phyloP scores from a whole-genome alignment of 2,797 vertebrate genomes.

The Sebastes ruberrimus region DNA sequence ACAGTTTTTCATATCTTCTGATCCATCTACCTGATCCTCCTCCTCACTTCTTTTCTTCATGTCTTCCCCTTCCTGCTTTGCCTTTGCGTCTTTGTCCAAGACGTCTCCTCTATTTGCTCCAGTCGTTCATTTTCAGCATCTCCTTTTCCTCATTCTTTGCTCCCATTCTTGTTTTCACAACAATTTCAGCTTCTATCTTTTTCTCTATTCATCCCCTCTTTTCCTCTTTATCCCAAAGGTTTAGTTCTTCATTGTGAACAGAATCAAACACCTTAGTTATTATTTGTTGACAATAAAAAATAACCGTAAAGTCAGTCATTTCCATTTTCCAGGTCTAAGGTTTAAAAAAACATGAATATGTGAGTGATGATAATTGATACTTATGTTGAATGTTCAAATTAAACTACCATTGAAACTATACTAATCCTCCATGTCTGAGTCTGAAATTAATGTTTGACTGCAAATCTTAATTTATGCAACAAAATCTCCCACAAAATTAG shows the following conservation, averaged over 20 bases:
- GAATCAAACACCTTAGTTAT: slow-evolving; percentile 40
- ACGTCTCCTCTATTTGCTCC: not conserved
- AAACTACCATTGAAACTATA: slow-evolving; percentile 80
- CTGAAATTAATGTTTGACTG: not conserved
- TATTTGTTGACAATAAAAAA: slow-evolving; percentile 29
- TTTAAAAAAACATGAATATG: slow-evolving; percentile 72
- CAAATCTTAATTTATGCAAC: not conserved
- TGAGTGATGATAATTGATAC: slow-evolving; percentile 76
- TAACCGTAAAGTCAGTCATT: slow-evolving; percentile 38
- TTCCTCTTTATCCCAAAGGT: not conserved
- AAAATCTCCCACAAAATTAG: not conserved
- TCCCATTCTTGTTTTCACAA: not conserved
- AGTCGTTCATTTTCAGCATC: not conserved
- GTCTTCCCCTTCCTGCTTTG: not conserved
- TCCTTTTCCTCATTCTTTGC: not conserved
- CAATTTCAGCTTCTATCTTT: not conserved
- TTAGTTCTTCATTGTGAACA: slow-evolving; percentile 40
- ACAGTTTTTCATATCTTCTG: not conserved
- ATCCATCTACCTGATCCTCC: not conserved
- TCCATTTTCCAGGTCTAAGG: slow-evolving; percentile 50
- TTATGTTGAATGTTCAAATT: slow-evolving; percentile 85
- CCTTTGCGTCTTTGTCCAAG: not conserved
- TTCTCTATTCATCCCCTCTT: not conserved
- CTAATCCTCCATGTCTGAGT: slow-evolving; percentile 9
- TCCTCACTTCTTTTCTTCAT: not conserved